These are phyloP conservation scores for Danaus chrysippus DNA, from an alignment of 2,888 invertebrate genomes.

Conservation along the genomic window DNA sequence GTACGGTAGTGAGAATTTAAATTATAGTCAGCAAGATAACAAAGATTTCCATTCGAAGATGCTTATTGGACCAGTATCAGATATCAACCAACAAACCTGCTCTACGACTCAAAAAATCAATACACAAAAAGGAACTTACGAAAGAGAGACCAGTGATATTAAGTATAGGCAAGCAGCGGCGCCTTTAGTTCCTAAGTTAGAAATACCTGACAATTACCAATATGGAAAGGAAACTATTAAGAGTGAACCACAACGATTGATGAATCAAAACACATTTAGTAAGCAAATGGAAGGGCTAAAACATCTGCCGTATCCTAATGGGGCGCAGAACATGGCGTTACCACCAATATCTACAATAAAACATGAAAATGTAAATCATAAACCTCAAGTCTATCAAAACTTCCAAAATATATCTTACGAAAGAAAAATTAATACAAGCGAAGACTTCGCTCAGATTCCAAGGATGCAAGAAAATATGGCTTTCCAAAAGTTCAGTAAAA, in stretches of 20 bases:
- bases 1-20: slow-evolving; percentile 70
- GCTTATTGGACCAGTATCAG: slow-evolving; percentile 77
- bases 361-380: slow-evolving; percentile 69
- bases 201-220: slow-evolving; percentile 67
- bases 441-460: slow-evolving; percentile 51
- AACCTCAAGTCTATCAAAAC: slow-evolving; percentile 55
- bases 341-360: slow-evolving; percentile 77
- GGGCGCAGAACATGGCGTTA: slow-evolving; percentile 58
- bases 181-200: slow-evolving; percentile 70
- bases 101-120: slow-evolving; percentile 55
- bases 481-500: slow-evolving; percentile 67
- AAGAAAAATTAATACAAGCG: slow-evolving; percentile 49
- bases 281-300: slow-evolving; percentile 33
- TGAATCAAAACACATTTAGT: slow-evolving; percentile 47
- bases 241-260: slow-evolving; percentile 48
- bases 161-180: slow-evolving; percentile 68
- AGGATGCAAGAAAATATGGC: slow-evolving; percentile 60
- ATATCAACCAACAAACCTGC: slow-evolving; percentile 72
- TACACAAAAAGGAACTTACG: slow-evolving; percentile 68
- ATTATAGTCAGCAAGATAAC: slow-evolving; percentile 71
- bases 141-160: slow-evolving; percentile 64
- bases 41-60: slow-evolving; percentile 79
- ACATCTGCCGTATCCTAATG: slow-evolving; percentile 54
- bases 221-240: slow-evolving; percentile 63
- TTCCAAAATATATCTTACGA: slow-evolving; percentile 61